phyloP scores from a whole-genome alignment of 2,888 invertebrate genomes.

The Lypha dubia region DNA sequence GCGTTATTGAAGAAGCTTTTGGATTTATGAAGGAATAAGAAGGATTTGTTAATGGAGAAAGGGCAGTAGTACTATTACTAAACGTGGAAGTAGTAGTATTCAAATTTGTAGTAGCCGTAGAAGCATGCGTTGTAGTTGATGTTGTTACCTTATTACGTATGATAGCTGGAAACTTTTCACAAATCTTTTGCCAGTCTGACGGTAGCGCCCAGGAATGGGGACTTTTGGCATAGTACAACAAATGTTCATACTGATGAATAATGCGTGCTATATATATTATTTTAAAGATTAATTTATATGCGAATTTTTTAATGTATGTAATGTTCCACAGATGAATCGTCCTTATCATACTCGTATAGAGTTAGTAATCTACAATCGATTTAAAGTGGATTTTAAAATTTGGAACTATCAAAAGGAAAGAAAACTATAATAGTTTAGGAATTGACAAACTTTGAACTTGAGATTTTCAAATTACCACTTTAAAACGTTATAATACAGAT shows the following conservation, averaged over 20 bases:
- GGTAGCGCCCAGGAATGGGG: constrained; percentile 83
- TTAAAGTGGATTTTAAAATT: no score
- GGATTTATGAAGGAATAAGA: constrained; percentile 59
- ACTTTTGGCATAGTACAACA: constrained; percentile 82
- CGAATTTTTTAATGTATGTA: no score
- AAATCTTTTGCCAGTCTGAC: constrained; percentile 81
- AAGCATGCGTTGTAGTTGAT: constrained; percentile 76
- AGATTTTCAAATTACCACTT: no score
- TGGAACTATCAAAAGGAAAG: no score
- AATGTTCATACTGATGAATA: constrained; percentile 82
- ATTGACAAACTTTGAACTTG: no score
- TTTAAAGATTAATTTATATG: neutral
- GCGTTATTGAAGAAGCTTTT: constrained; percentile 66
- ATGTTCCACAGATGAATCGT: no score
- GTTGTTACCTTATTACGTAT: constrained; percentile 83
- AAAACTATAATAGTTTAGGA: no score
- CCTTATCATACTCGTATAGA: no score
- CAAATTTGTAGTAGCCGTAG: constrained; percentile 58
- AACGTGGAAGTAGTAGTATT: constrained; percentile 63
- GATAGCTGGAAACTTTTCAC: constrained; percentile 81
- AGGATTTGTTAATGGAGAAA: constrained; percentile 59
- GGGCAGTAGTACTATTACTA: constrained; percentile 66
- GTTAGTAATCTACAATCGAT: no score
- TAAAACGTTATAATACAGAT: no score
- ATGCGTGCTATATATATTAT: constrained; percentile 81